Evolutionary conservation across 2,888 invertebrate genomes (phyloP), one percentile per base, ranked within the genome.

Genomic region (Pseudococcus jackbeardsleyi): DNA sequence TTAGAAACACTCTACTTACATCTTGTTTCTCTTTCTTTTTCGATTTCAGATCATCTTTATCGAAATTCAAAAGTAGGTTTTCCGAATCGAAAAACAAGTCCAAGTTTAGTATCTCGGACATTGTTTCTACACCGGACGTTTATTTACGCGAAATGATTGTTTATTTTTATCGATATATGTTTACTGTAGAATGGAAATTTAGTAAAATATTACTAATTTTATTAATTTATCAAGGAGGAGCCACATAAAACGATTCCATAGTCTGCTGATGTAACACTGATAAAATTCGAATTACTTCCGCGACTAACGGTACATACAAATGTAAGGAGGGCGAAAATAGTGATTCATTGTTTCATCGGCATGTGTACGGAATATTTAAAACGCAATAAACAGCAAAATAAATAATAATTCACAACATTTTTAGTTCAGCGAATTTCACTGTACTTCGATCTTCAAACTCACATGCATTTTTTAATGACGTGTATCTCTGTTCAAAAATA

Each of bases 51-150:
- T 77, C 86, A 77, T 86, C 86, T 33, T 85, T 64, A 26, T 86
- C 86, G 19, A 50, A 48, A 86, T 72, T 72, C 72, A 86, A 15
- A 19, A 86, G 72, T 11, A 72, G 48, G 46, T 86, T 77, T 26
- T 86, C 86, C n/a, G 68, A 64, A 26, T 86, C 77, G 22, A 86
- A 86, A 46, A 86, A 72, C 46, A 68, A 22, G 64, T 86, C 72
- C 46, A 86, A 77, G 33, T 86, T 86, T 64, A 64, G 64, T 64
- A 86, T 42, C 46, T 86, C 86, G 19, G 68, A 46, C 85, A 85
- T 85, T 26, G 64, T 85, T 85, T 50, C 19, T 42, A 82, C 79
- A 11, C 4, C 3, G 3, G n/a, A 19, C 0, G 17, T 22, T 26
- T 82, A 72, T 72, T 26, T 15, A 33, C 72, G 39, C 72, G 33